Conservation (phyloP, 2,113 vertebrate species). For the Notiomystis cincta region DNA sequence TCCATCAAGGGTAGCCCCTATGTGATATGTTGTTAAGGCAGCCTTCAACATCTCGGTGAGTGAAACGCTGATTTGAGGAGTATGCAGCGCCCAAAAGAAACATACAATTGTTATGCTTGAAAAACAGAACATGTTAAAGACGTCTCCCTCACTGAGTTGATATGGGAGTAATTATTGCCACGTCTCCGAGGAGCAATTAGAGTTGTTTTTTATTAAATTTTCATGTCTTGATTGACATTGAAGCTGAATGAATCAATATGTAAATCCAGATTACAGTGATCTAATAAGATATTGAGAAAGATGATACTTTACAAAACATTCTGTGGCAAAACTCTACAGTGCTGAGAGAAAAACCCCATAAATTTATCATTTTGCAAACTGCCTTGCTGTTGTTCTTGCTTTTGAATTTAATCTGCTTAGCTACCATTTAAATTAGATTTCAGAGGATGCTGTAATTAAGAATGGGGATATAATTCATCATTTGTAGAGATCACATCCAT, state of each 20-base stretch:
- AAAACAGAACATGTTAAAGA: constrained; percentile 5
- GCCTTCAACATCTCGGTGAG: constrained; percentile 5
- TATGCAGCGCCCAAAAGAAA: neutral
- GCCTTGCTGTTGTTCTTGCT: neutral
- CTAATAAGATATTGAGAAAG: neutral
- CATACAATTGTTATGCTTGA: neutral
- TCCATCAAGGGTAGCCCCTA: constrained; percentile 17
- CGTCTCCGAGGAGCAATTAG: constrained; percentile 37
- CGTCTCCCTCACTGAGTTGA: neutral
- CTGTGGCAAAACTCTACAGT: neutral
- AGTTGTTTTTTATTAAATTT: constrained; percentile 34
- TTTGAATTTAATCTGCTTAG: neutral
- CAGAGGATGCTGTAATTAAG: neutral
- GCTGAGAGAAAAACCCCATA: neutral
- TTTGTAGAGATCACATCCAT: neutral
- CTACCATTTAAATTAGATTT: neutral
- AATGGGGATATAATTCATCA: neutral
- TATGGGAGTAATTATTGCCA: neutral
- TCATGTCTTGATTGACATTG: constrained; percentile 9
- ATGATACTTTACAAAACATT: neutral
- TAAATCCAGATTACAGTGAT: constrained; percentile 10
- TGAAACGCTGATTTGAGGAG: neutral
- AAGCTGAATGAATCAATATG: constrained; percentile 13
- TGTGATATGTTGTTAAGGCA: constrained; percentile 23
- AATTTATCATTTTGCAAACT: neutral